Evolutionary conservation across 2,797 vertebrate genomes (phyloP).

Genomic region (Sebastes dallii): DNA sequence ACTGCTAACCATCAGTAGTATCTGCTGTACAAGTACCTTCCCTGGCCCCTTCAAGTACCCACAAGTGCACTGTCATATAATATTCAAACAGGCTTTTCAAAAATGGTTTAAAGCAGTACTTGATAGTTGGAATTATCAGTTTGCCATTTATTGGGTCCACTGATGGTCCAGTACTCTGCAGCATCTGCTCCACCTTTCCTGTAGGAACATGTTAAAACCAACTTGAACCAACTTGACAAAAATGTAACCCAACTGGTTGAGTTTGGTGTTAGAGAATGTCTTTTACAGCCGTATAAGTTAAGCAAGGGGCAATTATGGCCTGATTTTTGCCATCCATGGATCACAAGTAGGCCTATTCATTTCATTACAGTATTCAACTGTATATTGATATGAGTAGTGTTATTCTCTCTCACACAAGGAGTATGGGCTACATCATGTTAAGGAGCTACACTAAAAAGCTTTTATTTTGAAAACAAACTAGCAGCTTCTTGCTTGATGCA

Average conservation of each 20-base stretch:
- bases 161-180: neutral
- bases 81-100: neutral
- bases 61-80: neutral
- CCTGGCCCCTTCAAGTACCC: no score
- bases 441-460: neutral
- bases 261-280: neutral
- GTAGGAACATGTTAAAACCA: neutral
- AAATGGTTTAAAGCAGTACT: neutral
- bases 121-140: neutral
- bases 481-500: neutral
- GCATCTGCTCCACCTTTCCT: neutral
- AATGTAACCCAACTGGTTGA: neutral
- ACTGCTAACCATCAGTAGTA: neutral
- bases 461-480: conserved; percentile 30
- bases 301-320: neutral
- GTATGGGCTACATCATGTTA: neutral
- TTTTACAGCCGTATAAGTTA: neutral
- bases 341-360: neutral
- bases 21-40: neutral
- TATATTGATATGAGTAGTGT: neutral
- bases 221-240: neutral
- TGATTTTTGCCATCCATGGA: no score
- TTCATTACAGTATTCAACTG: neutral
- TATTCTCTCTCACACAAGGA: neutral
- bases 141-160: neutral